These are phyloP conservation scores for Patella vulgata DNA, from an alignment of 1,140 invertebrate genomes.

Conservation along the genomic window DNA sequence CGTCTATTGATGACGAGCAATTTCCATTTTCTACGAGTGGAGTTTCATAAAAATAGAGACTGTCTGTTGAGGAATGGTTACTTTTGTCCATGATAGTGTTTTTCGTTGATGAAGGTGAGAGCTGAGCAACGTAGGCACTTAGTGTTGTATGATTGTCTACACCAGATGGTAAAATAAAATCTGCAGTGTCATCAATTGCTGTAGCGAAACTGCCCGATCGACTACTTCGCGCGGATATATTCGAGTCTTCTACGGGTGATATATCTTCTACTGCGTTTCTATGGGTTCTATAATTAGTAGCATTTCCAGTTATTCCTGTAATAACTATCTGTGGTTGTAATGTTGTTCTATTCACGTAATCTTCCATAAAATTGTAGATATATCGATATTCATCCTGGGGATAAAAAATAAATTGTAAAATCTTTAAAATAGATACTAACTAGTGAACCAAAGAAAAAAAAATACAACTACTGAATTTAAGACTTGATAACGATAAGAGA, in stretches of 20 bases:
- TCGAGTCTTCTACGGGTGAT: constrained; percentile 5
- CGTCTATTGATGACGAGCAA: too few relatives aligned
- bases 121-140: too few relatives aligned
- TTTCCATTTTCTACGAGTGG: too few relatives aligned
- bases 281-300: background rate
- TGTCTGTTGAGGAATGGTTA: too few relatives aligned
- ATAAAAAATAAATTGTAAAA: constrained; percentile 5
- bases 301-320: constrained; percentile 19
- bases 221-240: constrained; percentile 15
- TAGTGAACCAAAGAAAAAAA: too few relatives aligned
- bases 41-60: too few relatives aligned
- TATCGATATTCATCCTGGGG: constrained; percentile 39
- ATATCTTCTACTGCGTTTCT: constrained; percentile 3
- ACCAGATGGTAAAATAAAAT: constrained; percentile 11
- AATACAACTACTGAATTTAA: too few relatives aligned
- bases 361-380: constrained; percentile 39
- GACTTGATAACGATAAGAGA: too few relatives aligned
- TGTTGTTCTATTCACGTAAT: constrained; percentile 12
- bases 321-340: constrained; percentile 25
- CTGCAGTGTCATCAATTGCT: constrained; percentile 22
- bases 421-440: too few relatives aligned
- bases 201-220: constrained; percentile 24
- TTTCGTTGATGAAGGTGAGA: too few relatives aligned
- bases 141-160: constrained; percentile 4
- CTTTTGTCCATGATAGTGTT: too few relatives aligned